Evolutionary conservation across 1,140 invertebrate species (phyloP).

Genomic region (Plodia interpunctella): DNA sequence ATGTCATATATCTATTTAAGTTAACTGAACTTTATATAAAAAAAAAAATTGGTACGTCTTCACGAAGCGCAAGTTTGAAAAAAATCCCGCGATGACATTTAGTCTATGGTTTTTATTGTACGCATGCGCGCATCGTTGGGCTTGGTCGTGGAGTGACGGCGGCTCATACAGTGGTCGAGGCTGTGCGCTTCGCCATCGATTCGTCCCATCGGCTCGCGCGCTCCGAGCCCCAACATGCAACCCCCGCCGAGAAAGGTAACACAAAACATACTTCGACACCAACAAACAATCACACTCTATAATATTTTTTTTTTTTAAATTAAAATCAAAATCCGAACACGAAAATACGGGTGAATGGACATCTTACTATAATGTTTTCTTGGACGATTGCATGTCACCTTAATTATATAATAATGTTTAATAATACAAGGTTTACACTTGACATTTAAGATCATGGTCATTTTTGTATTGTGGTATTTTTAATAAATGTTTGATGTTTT

Average conservation of each 20-base stretch:
- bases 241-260: slow-evolving; percentile 1
- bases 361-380: neutral
- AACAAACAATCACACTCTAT: neutral
- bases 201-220: neutral
- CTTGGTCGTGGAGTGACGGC: neutral
- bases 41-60: too few species aligned
- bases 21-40: too few species aligned
- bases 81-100: neutral
- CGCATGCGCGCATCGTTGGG: neutral
- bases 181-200: neutral
- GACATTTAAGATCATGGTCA: too few species aligned
- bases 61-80: neutral
- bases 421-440: neutral
- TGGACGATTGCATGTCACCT: neutral
- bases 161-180: neutral
- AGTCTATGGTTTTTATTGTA: neutral
- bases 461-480: too few species aligned
- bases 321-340: neutral
- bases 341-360: too few species aligned
- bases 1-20: too few species aligned
- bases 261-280: neutral
- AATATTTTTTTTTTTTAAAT: neutral
- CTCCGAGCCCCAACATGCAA: neutral
- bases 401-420: slow-evolving; percentile 4
- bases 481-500: neutral